Evolutionary conservation across 2,113 vertebrate genomes (phyloP).

Genomic region (Urocitellus parryii): DNA sequence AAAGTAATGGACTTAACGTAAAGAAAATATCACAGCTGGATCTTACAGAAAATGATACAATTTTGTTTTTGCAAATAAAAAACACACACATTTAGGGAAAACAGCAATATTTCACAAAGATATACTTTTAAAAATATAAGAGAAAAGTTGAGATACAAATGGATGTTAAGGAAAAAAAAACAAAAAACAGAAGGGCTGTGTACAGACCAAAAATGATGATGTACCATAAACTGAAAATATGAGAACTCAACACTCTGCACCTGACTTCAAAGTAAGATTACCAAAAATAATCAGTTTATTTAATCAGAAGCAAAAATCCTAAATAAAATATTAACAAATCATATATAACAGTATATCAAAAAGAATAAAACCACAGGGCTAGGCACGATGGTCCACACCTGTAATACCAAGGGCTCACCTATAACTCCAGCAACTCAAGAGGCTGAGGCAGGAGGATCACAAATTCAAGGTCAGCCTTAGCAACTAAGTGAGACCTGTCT

Average conservation of each 20-base stretch:
- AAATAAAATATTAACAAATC: conserved; percentile 4
- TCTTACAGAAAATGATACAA: background rate
- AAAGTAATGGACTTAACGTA: background rate
- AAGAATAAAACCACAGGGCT: background rate
- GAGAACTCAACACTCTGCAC: background rate
- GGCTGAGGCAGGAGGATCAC: no score
- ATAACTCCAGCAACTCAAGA: no score
- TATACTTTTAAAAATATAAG: background rate
- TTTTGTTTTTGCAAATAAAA: background rate
- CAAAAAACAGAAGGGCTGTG: background rate
- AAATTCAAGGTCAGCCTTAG: no score
- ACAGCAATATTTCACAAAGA: background rate
- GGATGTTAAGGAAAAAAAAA: background rate
- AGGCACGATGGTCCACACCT: no score
- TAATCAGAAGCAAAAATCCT: background rate
- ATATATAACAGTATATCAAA: background rate
- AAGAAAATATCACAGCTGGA: background rate
- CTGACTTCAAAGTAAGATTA: background rate
- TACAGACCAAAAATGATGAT: background rate
- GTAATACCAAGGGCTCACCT: no score
- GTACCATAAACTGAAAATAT: background rate
- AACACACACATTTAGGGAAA: background rate
- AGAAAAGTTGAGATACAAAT: background rate
- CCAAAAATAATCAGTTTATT: background rate
- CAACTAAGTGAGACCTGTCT: no score